Evolutionary conservation across 1,140 invertebrate species (phyloP).

Genomic region (Tenebrio molitor): DNA sequence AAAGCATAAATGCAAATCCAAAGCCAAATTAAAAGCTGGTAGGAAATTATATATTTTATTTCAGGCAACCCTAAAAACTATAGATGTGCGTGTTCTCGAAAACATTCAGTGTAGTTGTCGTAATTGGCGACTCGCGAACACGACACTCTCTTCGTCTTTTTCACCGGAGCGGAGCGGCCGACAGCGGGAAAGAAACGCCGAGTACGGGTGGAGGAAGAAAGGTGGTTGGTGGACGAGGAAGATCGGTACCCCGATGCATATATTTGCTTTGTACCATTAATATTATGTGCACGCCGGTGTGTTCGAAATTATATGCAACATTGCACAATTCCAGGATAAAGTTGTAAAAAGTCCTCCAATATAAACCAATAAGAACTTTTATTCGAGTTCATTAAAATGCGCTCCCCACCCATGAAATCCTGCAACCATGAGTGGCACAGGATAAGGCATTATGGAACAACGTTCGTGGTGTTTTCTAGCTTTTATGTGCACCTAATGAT

Average conservation of each 20-base stretch:
- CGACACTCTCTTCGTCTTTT: background rate
- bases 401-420: no score
- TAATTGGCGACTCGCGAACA: constrained; percentile 21
- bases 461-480: background rate
- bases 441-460: background rate
- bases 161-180: background rate
- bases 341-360: background rate
- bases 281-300: background rate
- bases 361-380: background rate
- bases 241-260: constrained; percentile 4
- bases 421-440: background rate
- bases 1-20: constrained; percentile 42
- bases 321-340: no score
- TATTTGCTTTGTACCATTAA: background rate
- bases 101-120: background rate
- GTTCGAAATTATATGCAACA: no score
- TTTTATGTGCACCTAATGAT: constrained; percentile 36
- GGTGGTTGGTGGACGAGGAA: background rate
- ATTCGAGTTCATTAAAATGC: constrained; percentile 1
- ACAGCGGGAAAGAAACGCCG: background rate
- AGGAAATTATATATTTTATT: constrained; percentile 41
- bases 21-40: constrained; percentile 21
- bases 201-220: background rate
- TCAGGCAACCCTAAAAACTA: constrained; percentile 30
- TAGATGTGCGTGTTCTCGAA: constrained; percentile 32